Evolutionary conservation across 2,888 invertebrate genomes (phyloP), one percentile per base, ranked within the genome.

Genomic region (Acrocyrtus sp.): DNA sequence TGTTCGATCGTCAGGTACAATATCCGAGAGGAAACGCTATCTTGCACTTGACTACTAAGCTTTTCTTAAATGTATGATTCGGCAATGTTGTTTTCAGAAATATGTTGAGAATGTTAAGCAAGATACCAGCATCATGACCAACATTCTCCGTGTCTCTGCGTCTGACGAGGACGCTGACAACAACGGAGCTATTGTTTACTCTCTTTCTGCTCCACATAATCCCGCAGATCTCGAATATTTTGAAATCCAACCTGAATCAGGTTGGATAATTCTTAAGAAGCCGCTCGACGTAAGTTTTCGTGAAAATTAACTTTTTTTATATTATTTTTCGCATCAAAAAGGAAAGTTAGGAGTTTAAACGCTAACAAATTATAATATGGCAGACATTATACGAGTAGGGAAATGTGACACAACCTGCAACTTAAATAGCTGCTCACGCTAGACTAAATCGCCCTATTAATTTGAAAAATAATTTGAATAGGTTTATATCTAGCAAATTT

Each of bases 161-260:
- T 96, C 96, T 48, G 96, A 96, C 84, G 96, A 96, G 85, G 98
- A 98, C 87, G 95, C 96, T 39, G 97, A 97, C 83, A 94, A 94
- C 84, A 98, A 98, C 85, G 96, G 97, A 24, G 95, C 95, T 67
- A 96, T 97, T 83, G 90, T 94, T 17, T 97, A 96, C 84, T 93
- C 94, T 48, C 86, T 97, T 82, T 95, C 92, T 82, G 94, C 96
- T 45, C 93, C 94, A 1, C 92, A 91, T 82, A 94, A 95, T 85
- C 91, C 93, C 12, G 90, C 91, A 62, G 94, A 95, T 85, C 89
- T 96, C 83, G 95, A 96, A 84, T 96, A 97, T 86, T 98, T 99
- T 85, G 93, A 94, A 85, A 96, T 98, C 82, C 96, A 97, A 86
- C 92, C 94, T 81, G 95, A 96, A 84, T 96, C 96, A 82, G 98